These are phyloP conservation scores for Rhopalosiphum maidis DNA, from an alignment of 1,140 invertebrate genomes.

Conservation along the genomic window DNA sequence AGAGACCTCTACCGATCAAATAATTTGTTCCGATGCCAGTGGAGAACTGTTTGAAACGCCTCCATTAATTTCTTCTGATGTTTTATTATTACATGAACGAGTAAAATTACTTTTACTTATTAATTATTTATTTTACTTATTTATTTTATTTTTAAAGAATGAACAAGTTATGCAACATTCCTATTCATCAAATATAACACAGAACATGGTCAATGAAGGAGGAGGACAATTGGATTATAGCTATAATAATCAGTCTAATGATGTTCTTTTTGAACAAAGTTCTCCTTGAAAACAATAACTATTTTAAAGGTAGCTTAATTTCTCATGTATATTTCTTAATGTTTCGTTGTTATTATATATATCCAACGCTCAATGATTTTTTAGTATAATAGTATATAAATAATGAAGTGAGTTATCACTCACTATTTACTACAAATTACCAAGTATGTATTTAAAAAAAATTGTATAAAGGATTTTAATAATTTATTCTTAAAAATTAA, in stretches of 20 bases:
- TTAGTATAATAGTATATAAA: neutral
- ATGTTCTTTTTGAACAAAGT: conserved; percentile 46
- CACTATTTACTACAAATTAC: conserved; percentile 2
- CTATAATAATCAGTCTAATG: conserved; percentile 31
- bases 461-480: neutral
- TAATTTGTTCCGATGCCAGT: conserved; percentile 24
- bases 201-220: conserved; percentile 50
- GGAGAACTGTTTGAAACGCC: neutral
- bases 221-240: conserved; percentile 49
- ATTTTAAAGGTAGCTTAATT: neutral
- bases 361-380: conserved; percentile 27
- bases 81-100: conserved; percentile 2
- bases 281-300: conserved; percentile 15
- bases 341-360: neutral
- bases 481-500: neutral
- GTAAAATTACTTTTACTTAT: neutral
- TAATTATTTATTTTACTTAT: conserved; percentile 14
- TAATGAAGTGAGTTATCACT: neutral
- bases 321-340: neutral
- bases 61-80: conserved; percentile 40
- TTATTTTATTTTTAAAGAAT: conserved; percentile 42
- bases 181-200: conserved; percentile 52
- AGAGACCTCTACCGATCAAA: conserved; percentile 8
- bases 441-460: conserved; percentile 9
- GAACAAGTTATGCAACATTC: conserved; percentile 42